Conservation (phyloP, 1,140 invertebrate genomes). For the Vanessa tameamea region DNA sequence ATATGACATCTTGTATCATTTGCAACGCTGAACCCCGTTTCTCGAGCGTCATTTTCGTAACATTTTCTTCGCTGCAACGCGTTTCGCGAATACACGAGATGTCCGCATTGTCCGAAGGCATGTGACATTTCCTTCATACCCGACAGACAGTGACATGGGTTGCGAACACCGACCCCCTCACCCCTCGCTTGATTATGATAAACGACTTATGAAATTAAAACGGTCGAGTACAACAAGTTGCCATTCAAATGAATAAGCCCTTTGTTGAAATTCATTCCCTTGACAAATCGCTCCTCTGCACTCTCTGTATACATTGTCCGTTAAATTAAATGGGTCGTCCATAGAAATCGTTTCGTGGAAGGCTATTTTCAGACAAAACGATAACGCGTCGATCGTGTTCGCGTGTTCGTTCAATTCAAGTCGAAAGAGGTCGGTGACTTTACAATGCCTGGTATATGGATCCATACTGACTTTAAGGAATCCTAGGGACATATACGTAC, state of each 20-base stretch:
- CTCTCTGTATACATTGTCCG: constrained; percentile 69
- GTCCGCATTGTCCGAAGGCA: constrained; percentile 67
- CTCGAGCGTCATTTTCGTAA: constrained; percentile 25
- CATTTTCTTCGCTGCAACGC: constrained; percentile 42
- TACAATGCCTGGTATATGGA: constrained; percentile 38
- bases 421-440: constrained; percentile 44
- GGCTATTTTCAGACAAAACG: constrained; percentile 67
- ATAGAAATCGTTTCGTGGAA: constrained; percentile 70
- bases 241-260: constrained; percentile 76
- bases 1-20: constrained; percentile 32
- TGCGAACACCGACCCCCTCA: constrained; percentile 49
- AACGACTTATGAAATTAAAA: constrained; percentile 81
- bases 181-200: constrained; percentile 76
- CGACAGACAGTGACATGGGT: constrained; percentile 76
- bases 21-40: constrained; percentile 25
- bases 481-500: background rate
- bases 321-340: constrained; percentile 69
- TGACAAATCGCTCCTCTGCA: constrained; percentile 75
- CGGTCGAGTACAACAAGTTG: constrained; percentile 75
- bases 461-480: constrained; percentile 12
- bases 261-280: constrained; percentile 78
- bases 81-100: constrained; percentile 53
- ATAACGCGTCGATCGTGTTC: constrained; percentile 67
- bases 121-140: constrained; percentile 66
- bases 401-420: constrained; percentile 54